phyloP scores from a whole-genome alignment of 37 sponge, comb jelly and placozoan species.

The Crambe crambe region DNA sequence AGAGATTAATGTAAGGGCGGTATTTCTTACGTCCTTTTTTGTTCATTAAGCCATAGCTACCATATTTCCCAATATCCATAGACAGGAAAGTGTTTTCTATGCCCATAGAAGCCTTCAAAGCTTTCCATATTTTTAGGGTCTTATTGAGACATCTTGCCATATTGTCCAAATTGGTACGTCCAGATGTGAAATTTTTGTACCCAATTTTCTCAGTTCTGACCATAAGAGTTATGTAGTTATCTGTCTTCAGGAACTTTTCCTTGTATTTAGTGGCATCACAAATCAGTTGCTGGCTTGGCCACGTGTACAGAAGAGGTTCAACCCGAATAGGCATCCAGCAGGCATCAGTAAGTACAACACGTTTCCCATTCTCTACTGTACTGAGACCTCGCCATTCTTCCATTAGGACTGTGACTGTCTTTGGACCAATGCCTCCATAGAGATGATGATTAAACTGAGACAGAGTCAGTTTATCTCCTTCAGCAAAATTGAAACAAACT shows the following conservation, averaged over 20 bases:
- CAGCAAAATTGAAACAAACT: conserved; percentile 39
- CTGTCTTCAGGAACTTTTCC: not conserved
- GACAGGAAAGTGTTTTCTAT: conserved; percentile 21
- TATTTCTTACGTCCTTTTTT: conserved; percentile 10
- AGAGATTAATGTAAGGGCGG: not conserved
- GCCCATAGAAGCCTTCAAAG: not conserved
- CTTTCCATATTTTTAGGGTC: conserved; percentile 3
- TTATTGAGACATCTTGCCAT: conserved; percentile 7
- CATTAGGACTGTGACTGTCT: conserved; percentile 16
- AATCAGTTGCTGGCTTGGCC: conserved; percentile 26
- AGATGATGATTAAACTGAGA: conserved; percentile 20
- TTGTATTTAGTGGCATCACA: conserved; percentile 19
- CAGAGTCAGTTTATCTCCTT: conserved; percentile 33
- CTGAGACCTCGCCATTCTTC: conserved; percentile 44
- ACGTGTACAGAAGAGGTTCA: not conserved
- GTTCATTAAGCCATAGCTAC: conserved; percentile 30
- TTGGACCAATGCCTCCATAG: conserved; percentile 13
- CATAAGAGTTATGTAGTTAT: conserved; percentile 15
- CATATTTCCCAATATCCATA: conserved; percentile 41
- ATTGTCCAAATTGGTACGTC: not conserved
- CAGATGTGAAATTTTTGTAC: too few species aligned
- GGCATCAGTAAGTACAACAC: conserved; percentile 12
- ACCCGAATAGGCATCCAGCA: conserved; percentile 2
- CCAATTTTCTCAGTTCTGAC: conserved; percentile 27
- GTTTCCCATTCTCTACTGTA: not conserved